Conservation (phyloP, 2,113 vertebrate genomes). For the Clarias magur region DNA sequence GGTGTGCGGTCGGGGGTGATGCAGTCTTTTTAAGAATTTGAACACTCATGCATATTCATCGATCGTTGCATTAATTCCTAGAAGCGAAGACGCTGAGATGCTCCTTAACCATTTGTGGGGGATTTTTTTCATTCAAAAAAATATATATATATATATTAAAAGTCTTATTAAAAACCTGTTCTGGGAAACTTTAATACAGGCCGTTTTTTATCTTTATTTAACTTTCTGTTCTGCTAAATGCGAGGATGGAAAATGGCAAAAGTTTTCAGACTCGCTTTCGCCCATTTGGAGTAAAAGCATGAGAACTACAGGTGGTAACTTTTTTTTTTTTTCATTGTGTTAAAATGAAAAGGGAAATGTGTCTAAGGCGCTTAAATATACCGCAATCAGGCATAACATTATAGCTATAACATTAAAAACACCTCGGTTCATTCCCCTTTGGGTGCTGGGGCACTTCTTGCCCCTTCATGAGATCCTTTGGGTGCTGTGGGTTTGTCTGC, state of each 20-base stretch:
- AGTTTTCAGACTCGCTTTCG: not conserved
- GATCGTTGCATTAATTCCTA: not conserved
- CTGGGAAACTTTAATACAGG: not conserved
- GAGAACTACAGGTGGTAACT: not conserved
- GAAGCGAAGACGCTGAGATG: not conserved
- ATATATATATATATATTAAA: too few relatives aligned
- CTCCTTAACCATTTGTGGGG: not conserved
- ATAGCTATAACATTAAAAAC: too few relatives aligned
- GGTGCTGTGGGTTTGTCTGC: too few relatives aligned
- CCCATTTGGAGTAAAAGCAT: not conserved
- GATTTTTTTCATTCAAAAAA: not conserved
- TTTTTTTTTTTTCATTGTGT: too few relatives aligned
- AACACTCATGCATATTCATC: constrained; percentile 16
- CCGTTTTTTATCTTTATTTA: not conserved
- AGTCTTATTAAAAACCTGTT: not conserved
- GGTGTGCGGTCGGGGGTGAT: not conserved
- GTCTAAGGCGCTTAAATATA: not conserved
- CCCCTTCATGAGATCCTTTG: too few relatives aligned
- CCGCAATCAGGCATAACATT: too few relatives aligned
- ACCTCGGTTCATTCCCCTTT: too few relatives aligned
- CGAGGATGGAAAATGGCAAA: not conserved
- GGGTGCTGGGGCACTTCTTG: too few relatives aligned
- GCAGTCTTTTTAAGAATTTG: not conserved
- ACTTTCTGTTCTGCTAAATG: not conserved
- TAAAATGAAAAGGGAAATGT: not conserved